Evolutionary conservation across 1,140 invertebrate genomes (phyloP).

Genomic region (Oscheius sp.): DNA sequence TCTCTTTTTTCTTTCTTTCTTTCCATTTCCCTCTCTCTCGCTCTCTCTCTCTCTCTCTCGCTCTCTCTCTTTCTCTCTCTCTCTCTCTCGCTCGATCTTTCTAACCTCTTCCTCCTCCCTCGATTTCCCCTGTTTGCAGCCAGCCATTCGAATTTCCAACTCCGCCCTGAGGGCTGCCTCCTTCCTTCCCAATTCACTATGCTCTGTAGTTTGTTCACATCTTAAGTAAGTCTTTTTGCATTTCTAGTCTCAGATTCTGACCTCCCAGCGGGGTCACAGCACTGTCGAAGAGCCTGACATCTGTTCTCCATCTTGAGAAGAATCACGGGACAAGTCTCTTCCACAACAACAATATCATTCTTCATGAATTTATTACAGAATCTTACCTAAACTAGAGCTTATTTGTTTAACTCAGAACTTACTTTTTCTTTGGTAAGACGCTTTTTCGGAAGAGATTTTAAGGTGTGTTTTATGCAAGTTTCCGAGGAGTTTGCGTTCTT

Average conservation of each 20-base stretch:
- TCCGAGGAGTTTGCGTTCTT: background rate
- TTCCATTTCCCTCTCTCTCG: background rate
- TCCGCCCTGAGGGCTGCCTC: background rate
- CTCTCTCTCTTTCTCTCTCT: background rate
- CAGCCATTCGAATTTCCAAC: background rate
- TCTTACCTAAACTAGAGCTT: background rate
- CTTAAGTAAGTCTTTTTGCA: background rate
- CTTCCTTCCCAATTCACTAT: background rate
- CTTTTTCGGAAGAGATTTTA: background rate
- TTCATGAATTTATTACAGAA: background rate
- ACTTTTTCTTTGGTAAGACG: background rate
- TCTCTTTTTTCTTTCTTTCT: background rate
- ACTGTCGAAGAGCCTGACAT: slow-evolving; percentile 1
- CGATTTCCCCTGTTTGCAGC: background rate
- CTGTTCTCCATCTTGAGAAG: background rate
- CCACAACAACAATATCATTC: background rate
- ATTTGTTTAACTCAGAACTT: background rate
- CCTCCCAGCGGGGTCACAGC: background rate
- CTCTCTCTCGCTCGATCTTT: background rate
- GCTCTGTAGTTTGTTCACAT: background rate
- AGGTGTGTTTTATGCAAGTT: background rate
- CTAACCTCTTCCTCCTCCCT: too few relatives aligned
- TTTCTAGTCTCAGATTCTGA: background rate
- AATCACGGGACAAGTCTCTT: background rate
- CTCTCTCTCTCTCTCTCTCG: background rate